Evolutionary conservation across 2,797 vertebrate species (phyloP).

Genomic region (Fistularia tabacaria): DNA sequence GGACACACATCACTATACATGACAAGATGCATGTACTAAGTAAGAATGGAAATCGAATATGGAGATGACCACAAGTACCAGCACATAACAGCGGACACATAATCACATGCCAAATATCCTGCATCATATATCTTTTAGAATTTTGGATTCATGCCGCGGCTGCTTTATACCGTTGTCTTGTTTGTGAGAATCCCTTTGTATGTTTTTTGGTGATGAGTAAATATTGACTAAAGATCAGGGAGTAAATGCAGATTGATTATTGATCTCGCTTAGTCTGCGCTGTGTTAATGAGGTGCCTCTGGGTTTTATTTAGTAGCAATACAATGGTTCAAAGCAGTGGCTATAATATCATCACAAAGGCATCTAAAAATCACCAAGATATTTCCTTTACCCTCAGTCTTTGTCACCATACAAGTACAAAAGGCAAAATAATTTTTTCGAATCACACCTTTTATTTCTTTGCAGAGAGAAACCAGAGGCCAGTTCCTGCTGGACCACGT

Average conservation of each 20-base stretch:
- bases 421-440: neutral
- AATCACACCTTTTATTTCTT: conserved; percentile 39
- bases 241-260: conserved; percentile 48
- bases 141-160: neutral
- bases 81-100: no score
- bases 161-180: neutral
- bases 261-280: conserved; percentile 33
- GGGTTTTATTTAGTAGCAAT: conserved; percentile 28
- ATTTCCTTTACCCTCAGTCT: no score
- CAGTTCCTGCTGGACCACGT: conserved; percentile 95
- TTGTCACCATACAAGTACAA: neutral
- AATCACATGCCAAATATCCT: no score
- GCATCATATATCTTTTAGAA: no score
- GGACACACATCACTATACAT: conserved; percentile 5
- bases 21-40: neutral
- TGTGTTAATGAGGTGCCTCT: conserved; percentile 33
- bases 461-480: conserved; percentile 94
- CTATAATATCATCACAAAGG: conserved; percentile 1
- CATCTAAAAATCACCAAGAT: no score
- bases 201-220: conserved; percentile 23
- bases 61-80: no score
- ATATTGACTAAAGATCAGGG: conserved; percentile 36
- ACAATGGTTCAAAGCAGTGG: conserved; percentile 9
- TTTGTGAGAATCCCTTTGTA: neutral
- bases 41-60: no score